Conservation (phyloP, 2,113 vertebrate species). For the Puma concolor region DNA sequence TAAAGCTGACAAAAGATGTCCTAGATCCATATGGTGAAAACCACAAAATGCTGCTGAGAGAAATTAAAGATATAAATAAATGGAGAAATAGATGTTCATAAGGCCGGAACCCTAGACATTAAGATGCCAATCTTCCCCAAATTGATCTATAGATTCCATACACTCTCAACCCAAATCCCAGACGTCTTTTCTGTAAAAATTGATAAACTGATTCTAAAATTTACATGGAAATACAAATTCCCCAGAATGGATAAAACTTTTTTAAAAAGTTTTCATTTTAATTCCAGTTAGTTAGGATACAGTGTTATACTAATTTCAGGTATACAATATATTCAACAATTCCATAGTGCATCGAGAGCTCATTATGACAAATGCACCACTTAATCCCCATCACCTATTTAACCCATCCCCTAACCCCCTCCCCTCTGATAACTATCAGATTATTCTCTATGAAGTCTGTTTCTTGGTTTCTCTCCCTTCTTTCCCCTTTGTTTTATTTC, state of each 20-base stretch:
- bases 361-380: not conserved
- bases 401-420: not conserved
- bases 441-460: not conserved
- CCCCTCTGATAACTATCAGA: not conserved
- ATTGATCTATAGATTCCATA: not conserved
- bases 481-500: not conserved
- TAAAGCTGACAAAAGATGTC: not conserved
- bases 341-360: not conserved
- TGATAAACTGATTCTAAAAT: not conserved
- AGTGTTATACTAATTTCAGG: not conserved
- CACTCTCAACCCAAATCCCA: not conserved
- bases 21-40: not conserved
- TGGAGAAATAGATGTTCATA: not conserved
- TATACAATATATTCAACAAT: not conserved
- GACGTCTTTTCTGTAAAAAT: not conserved
- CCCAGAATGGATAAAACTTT: not conserved
- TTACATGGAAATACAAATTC: not conserved
- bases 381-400: not conserved
- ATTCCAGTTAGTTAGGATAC: not conserved
- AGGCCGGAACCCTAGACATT: not conserved
- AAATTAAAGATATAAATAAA: constrained; percentile 13
- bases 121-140: not conserved
- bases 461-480: not conserved
- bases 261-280: not conserved
- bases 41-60: not conserved